phyloP scores from a whole-genome alignment of 2,113 vertebrate species.

The Micromys minutus region DNA sequence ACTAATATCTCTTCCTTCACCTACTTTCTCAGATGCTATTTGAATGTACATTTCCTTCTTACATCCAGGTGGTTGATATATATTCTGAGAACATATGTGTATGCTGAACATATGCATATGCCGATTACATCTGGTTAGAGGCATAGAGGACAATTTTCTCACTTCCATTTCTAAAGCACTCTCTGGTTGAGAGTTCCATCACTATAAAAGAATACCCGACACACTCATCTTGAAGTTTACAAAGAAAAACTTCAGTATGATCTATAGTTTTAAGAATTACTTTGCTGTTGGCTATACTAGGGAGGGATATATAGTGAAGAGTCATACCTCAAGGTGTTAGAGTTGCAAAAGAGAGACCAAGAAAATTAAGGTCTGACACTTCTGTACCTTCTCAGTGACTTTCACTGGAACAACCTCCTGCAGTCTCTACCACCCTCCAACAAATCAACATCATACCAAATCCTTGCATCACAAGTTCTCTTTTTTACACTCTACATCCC shows the following conservation, averaged over 20 bases:
- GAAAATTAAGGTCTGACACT: accelerated
- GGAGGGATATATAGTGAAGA: background rate
- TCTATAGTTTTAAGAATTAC: background rate
- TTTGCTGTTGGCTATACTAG: background rate
- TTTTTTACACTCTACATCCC: too few relatives aligned
- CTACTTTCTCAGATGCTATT: background rate
- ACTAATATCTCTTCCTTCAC: background rate
- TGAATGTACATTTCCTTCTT: background rate
- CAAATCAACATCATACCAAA: too few relatives aligned
- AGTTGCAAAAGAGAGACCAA: too few relatives aligned
- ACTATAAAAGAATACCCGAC: background rate
- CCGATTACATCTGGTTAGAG: background rate
- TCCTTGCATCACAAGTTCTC: background rate
- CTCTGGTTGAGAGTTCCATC: background rate
- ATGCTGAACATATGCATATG: background rate
- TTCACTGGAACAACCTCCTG: background rate
- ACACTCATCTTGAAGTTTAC: background rate
- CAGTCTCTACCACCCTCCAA: background rate
- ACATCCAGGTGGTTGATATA: background rate
- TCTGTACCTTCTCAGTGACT: background rate
- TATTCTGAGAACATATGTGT: background rate
- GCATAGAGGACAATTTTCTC: background rate
- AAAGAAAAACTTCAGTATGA: background rate
- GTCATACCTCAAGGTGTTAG: too few relatives aligned
- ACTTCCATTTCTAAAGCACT: background rate